These are phyloP conservation scores for Sebastes taczanowskii DNA, from an alignment of 2,797 vertebrate species.

Conservation along the genomic window DNA sequence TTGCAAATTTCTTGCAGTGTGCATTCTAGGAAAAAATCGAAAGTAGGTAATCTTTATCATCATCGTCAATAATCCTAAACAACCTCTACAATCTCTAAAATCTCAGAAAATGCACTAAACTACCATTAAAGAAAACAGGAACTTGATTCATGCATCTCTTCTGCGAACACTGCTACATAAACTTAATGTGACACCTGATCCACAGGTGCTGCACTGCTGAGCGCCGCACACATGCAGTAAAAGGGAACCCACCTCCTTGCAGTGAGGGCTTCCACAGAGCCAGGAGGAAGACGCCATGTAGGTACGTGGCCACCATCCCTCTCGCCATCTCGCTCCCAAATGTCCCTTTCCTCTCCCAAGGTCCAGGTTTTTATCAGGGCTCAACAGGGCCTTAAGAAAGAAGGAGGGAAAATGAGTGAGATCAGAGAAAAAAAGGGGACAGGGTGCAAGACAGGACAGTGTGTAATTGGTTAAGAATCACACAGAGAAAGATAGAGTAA, in stretches of 20 bases:
- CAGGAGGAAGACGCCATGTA: constrained; percentile 88
- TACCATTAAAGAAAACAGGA: background rate
- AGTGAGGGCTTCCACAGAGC: constrained; percentile 86
- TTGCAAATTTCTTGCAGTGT: background rate
- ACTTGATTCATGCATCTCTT: background rate
- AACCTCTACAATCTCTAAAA: background rate
- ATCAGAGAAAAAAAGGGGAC: constrained; percentile 50
- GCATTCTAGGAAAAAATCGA: background rate
- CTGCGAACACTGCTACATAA: background rate
- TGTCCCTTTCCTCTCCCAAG: constrained; percentile 84
- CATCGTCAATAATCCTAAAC: background rate
- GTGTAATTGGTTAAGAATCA: constrained; percentile 80
- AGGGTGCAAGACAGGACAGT: constrained; percentile 80
- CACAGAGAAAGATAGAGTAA: constrained; percentile 41
- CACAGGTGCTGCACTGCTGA: constrained; percentile 48
- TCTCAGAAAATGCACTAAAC: background rate
- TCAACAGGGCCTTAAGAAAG: constrained; percentile 84
- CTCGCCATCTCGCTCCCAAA: constrained; percentile 92
- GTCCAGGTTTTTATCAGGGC: constrained; percentile 90
- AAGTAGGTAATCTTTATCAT: background rate
- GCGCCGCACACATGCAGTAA: constrained; percentile 14
- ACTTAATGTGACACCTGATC: constrained; percentile 36
- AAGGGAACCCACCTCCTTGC: constrained; percentile 91
- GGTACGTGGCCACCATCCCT: constrained; percentile 83
- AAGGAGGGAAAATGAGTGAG: constrained; percentile 70